phyloP scores from a whole-genome alignment of 2,888 invertebrate genomes.

The Crepidodera aurea region DNA sequence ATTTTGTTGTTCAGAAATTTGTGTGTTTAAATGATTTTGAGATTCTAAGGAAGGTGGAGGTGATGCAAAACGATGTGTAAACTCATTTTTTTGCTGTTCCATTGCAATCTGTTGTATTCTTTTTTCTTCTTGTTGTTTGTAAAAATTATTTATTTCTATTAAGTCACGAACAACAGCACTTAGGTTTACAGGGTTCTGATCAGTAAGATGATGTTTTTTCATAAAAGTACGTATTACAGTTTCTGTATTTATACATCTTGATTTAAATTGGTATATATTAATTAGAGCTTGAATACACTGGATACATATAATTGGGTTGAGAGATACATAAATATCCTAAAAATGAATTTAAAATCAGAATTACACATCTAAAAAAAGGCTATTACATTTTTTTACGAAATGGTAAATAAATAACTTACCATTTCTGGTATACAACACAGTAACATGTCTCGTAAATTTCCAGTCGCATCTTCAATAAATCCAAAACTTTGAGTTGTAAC shows the following conservation, averaged over 20 bases:
- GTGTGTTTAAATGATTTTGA: neutral
- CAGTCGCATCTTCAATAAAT: constrained; percentile 43
- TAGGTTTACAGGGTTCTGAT: constrained; percentile 47
- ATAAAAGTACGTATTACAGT: constrained; percentile 46
- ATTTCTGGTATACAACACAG: constrained; percentile 52
- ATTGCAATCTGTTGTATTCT: neutral
- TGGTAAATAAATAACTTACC: constrained; percentile 44
- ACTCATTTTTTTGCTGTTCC: neutral
- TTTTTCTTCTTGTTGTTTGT: constrained; percentile 21
- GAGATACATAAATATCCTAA: constrained; percentile 50
- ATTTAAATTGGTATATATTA: constrained; percentile 51
- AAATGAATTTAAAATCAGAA: too few species aligned
- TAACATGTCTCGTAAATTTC: constrained; percentile 48
- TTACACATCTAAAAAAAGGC: too few species aligned
- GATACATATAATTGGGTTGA: constrained; percentile 49
- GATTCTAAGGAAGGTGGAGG: neutral
- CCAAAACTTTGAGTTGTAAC: constrained; percentile 38
- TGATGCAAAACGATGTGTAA: neutral
- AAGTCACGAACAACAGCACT: constrained; percentile 45
- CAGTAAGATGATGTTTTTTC: constrained; percentile 44
- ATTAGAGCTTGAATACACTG: constrained; percentile 46
- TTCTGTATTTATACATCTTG: constrained; percentile 49
- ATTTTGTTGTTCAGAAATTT: neutral
- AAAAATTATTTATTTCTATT: constrained; percentile 27
- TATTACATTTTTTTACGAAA: too few species aligned